Percentiles rank a stretch among this genome's conserved stretches.
Evolutionary conservation across 2,113 vertebrate species (phyloP).

Genomic region (Opisthocomus hoazin): DNA sequence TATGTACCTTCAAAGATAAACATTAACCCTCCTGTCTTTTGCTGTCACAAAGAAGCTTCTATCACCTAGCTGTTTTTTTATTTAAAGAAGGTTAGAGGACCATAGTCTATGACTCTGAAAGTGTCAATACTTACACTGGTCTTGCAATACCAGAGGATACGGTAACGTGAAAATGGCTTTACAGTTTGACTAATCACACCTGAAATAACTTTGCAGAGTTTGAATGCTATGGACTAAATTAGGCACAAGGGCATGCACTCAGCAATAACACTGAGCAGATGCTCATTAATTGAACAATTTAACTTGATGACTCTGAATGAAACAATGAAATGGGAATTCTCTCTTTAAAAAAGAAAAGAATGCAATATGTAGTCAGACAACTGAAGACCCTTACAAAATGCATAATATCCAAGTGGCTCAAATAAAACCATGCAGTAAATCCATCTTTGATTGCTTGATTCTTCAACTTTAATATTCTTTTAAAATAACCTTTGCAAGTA

Average conservation of each 20-base stretch:
- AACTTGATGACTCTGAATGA: neutral
- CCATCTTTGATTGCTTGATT: neutral
- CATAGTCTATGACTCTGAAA: neutral
- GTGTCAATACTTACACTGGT: neutral
- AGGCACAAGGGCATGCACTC: neutral
- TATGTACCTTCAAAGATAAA: neutral
- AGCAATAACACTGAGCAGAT: neutral
- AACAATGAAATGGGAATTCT: neutral
- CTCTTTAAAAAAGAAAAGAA: neutral
- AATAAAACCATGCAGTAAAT: neutral
- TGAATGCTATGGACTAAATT: neutral
- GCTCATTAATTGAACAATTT: neutral
- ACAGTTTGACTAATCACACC: neutral
- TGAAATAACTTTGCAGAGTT: neutral
- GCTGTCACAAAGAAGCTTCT: neutral
- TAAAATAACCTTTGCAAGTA: neutral
- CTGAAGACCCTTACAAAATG: neutral
- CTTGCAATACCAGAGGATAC: neutral
- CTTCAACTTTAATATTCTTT: neutral
- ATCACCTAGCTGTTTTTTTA: neutral
- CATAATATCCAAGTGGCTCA: neutral
- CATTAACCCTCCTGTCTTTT: neutral
- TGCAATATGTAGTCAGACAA: neutral
- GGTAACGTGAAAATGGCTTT: neutral
- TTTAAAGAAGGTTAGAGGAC: neutral